Base-by-base conservation (phyloP, 2,113 vertebrate species). In the Fregetta grallaria region DNA sequence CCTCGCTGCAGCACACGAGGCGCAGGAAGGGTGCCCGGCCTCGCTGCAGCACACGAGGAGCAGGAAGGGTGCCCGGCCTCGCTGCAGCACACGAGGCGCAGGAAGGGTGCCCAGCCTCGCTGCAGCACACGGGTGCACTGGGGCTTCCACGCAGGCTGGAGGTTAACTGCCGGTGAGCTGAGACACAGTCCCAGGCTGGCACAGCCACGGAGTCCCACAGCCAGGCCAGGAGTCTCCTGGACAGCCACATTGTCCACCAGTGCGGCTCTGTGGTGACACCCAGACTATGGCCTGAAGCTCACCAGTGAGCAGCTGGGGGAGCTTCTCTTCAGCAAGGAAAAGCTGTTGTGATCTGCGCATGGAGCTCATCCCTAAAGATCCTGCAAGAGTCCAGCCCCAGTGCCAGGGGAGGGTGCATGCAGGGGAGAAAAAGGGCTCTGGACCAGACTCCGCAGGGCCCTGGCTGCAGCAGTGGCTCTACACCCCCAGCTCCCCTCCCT, bases 81-180 rank as follows among this genome's bases (percentile, higher is more conserved):
- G 62, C 56, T 23, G 53, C n/a, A n/a, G n/a, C n/a, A n/a, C n/a
- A n/a, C n/a, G n/a, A n/a, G n/a, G n/a, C n/a, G n/a, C n/a, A n/a
- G n/a, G n/a, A n/a, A n/a, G n/a, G n/a, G n/a, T n/a, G n/a, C n/a
- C 47, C 1, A 21, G 50, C 65, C 49, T 11, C 29, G 66, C 56
- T 23, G 52, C 18, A 14, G 77, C 38, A 34, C 40, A 10, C 1
- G 1, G 47, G 20, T 10, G 17, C 14, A 4, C 1, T 7, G 3
- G 44, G 74, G 32, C n/a, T 27, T 20, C 68, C 47, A 9, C 1
- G 1, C 50, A 36, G 68, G n/a, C 38, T 34, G 40, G 65, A 50
- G 4, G 0, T 0, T 30, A 56, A 13, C 38, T 9, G 5, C 44
- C 3, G 3, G 23, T 1, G 32, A 90, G 62, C 68, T 0, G 3